Evolutionary conservation across 2,113 vertebrate species (phyloP).

Genomic region (Salvelinus sp.): DNA sequence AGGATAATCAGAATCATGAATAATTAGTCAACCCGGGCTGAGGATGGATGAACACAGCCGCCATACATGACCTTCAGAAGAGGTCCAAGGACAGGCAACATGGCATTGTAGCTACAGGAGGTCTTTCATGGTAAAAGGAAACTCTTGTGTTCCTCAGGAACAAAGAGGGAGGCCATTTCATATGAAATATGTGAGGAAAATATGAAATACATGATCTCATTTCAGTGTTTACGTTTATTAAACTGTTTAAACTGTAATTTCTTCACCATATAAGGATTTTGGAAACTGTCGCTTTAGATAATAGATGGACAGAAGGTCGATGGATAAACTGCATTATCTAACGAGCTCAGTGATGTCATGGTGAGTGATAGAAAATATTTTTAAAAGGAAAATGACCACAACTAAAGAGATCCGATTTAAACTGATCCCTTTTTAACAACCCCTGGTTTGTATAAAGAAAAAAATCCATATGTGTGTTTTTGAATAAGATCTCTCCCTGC

Average conservation of each 20-base stretch:
- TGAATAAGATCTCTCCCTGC: neutral
- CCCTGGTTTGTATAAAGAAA: neutral
- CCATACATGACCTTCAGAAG: neutral
- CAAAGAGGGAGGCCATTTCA: neutral
- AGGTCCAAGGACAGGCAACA: neutral
- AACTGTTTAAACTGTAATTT: neutral
- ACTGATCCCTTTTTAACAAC: neutral
- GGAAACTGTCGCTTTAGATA: neutral
- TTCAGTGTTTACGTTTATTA: neutral
- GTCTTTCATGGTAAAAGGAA: neutral
- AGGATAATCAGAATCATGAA: neutral
- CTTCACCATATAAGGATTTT: neutral
- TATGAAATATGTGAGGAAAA: neutral
- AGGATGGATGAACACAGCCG: neutral
- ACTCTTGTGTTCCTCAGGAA: neutral
- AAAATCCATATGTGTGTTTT: conserved; percentile 1
- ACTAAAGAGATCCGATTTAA: neutral
- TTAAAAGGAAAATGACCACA: neutral
- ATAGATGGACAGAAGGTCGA: neutral
- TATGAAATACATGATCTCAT: neutral
- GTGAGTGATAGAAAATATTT: neutral
- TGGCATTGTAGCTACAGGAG: neutral
- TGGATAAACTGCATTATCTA: neutral
- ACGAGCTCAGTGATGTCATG: neutral
- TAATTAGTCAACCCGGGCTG: neutral